These are phyloP conservation scores for Drosophila simulans DNA, from an alignment of 1,140 invertebrate species.

Conservation along the genomic window DNA sequence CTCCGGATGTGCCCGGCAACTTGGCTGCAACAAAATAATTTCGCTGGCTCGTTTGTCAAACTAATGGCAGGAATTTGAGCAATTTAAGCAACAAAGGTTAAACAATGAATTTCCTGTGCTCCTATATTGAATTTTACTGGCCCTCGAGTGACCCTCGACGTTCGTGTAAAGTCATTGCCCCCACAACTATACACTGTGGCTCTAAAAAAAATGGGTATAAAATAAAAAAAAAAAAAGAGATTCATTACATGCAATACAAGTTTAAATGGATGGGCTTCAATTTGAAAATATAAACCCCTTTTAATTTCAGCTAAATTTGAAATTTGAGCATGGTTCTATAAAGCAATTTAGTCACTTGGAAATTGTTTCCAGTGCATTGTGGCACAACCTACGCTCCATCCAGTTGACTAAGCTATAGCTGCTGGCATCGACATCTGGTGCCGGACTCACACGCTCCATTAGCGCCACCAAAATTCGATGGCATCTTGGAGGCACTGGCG, in stretches of 20 bases:
- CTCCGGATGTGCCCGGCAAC: constrained; percentile 31
- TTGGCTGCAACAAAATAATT: constrained; percentile 77
- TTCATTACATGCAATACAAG: neutral
- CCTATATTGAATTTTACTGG: constrained; percentile 75
- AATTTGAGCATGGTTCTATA: neutral
- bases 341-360: no score
- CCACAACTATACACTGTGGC: constrained; percentile 1
- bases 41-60: constrained; percentile 80
- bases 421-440: constrained; percentile 54
- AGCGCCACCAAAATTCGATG: constrained; percentile 58
- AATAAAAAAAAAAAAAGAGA: neutral
- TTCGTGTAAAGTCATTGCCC: constrained; percentile 50
- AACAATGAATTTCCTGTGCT: constrained; percentile 75
- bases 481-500: constrained; percentile 27
- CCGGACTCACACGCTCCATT: constrained; percentile 75
- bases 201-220: no score
- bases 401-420: constrained; percentile 68
- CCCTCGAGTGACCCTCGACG: constrained; percentile 25
- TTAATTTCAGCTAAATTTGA: neutral
- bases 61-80: constrained; percentile 80
- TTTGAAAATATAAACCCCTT: no score
- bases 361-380: constrained; percentile 5
- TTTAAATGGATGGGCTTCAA: neutral
- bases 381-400: constrained; percentile 10
- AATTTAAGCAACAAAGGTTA: constrained; percentile 82